Evolutionary conservation across 2,113 vertebrate genomes (phyloP), one percentile per base, ranked within the genome.

Genomic region (Trichechus manatus): DNA sequence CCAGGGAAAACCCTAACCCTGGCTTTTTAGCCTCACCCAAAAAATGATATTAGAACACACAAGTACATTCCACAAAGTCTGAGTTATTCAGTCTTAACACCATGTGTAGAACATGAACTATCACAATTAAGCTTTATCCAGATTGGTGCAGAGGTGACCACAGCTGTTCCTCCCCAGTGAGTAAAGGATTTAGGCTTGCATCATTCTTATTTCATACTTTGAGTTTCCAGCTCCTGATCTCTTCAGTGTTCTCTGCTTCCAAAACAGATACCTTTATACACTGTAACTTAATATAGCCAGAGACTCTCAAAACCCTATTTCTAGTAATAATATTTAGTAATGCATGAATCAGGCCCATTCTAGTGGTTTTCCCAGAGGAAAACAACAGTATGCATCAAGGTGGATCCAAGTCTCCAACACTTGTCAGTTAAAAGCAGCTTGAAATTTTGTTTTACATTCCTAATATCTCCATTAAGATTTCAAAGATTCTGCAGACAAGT

Each of bases 281-380:
- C 14, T 47, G 25, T 78, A 78, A 78, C 11, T 22, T 14, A 88
- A 19, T 20, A 74, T 47, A 86, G 19, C 29, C 53, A 93, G 42
- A 89, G 78, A 61, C 44, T 82, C 61, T 82, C 72, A 96, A 66
- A 70, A 25, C 36, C 2, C 39, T 92, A n/a, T 64, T 95, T 96
- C 75, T 87, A 59, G 44, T 70, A 83, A 90, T 75, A 31, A 2
- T 59, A 39, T 39, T 47, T 90, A 33, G n/a, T 10, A 78, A 93
- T 50, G 11, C 4, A 22, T 59, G 44, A 95, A 68, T 92, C 59
- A 63, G 33, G 50, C 70, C 61, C 70, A 36, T 96, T 94, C 72
- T 79, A 53, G 25, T 93, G 56, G 27, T 75, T 93, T 93, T 78
- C 13, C 5, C 63, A 85, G 31, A 84, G n/a, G 5, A 93, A 93